A percentile compares a stretch with the other conserved stretches of the same genome.
Conservation (phyloP, 2,113 vertebrate species). For the Oriolus oriolus region DNA sequence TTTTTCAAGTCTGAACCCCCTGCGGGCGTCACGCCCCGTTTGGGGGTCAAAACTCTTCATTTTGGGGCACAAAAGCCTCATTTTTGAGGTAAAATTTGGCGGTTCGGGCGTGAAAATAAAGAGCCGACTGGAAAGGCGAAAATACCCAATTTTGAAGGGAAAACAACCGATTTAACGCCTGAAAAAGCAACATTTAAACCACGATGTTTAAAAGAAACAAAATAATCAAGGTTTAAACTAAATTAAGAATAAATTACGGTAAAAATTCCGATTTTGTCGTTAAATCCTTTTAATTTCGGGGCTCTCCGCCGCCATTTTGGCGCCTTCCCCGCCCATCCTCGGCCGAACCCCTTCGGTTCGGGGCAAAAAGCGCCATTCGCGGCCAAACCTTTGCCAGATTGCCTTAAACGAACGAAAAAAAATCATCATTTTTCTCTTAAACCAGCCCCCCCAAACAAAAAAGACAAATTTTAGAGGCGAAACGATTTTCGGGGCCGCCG, state of each 20-base stretch:
- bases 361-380: not conserved
- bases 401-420: accelerated
- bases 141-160: accelerated
- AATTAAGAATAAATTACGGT: accelerated
- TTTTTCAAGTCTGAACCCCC: accelerated
- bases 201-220: accelerated
- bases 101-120: accelerated
- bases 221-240: accelerated
- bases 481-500: not conserved
- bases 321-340: not conserved
- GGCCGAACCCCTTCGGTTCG: accelerated
- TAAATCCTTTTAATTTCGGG: not conserved
- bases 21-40: not conserved
- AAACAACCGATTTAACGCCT: accelerated
- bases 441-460: accelerated
- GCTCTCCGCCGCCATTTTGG: not conserved
- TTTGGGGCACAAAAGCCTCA: accelerated
- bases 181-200: accelerated
- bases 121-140: accelerated
- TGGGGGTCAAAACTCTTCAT: accelerated
- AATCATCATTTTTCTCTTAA: accelerated
- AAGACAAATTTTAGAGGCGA: accelerated
- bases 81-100: accelerated
- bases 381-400: accelerated
- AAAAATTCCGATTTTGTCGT: accelerated